A percentile compares a stretch with the other conserved stretches of the same genome.
Conservation (phyloP, 2,797 vertebrate species). For the Nothura maculosa region DNA sequence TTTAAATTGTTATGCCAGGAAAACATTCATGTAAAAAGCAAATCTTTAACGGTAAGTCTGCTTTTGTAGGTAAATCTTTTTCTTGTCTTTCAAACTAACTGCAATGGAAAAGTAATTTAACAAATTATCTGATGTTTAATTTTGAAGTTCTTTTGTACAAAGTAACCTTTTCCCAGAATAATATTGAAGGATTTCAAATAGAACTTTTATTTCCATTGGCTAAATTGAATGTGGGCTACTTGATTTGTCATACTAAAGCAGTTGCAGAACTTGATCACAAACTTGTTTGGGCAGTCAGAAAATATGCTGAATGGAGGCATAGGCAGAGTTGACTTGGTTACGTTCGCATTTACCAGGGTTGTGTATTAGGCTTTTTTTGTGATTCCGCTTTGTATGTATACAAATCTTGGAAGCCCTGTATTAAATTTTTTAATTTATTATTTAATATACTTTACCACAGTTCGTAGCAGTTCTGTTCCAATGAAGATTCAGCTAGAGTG, state of each 20-base stretch:
- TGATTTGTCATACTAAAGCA: background rate
- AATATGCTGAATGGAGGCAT: background rate
- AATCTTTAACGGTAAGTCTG: slow-evolving; percentile 42
- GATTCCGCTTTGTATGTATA: background rate
- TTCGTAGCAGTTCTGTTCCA: background rate
- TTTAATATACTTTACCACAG: background rate
- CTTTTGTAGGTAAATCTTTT: slow-evolving; percentile 57
- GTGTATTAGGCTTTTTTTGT: background rate
- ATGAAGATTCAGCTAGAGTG: fast-evolving
- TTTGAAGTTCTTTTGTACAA: background rate
- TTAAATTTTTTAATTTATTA: background rate
- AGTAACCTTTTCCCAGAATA: background rate
- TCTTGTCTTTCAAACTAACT: slow-evolving; percentile 1
- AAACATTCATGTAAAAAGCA: slow-evolving; percentile 54
- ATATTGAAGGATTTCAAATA: background rate
- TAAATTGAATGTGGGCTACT: background rate
- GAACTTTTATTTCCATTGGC: background rate
- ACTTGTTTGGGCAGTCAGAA: background rate
- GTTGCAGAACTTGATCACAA: background rate
- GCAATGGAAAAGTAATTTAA: slow-evolving; percentile 24
- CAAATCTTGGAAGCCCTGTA: background rate
- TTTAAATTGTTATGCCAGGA: slow-evolving; percentile 70
- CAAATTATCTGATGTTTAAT: background rate
- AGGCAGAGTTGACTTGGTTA: background rate
- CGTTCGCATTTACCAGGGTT: background rate